Conservation (phyloP, 1,140 invertebrate genomes). For the Hylaeus volcanicus region DNA sequence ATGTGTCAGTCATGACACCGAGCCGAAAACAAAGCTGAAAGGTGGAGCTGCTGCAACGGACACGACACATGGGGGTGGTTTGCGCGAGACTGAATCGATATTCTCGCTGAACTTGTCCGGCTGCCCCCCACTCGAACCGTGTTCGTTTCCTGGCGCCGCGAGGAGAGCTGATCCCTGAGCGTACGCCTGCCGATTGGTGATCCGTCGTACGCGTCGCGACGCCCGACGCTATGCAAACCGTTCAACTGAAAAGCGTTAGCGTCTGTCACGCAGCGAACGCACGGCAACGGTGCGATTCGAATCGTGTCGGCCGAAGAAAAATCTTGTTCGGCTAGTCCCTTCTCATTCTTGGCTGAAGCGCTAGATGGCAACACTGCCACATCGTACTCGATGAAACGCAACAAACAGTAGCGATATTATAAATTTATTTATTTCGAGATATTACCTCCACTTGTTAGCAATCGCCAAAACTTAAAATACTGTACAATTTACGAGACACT, state of each 20-base stretch:
- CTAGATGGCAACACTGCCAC: too few species aligned
- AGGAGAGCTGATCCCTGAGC: constrained; percentile 30
- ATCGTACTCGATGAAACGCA: too few species aligned
- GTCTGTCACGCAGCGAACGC: background rate
- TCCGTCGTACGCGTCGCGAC: constrained; percentile 17
- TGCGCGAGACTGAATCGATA: constrained; percentile 75
- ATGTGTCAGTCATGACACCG: constrained; percentile 49
- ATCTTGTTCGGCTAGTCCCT: too few species aligned
- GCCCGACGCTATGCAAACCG: constrained; percentile 27
- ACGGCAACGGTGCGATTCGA: too few species aligned
- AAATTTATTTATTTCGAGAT: too few species aligned
- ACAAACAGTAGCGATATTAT: too few species aligned
- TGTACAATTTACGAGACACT: too few species aligned
- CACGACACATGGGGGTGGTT: constrained; percentile 68
- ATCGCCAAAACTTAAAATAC: too few species aligned
- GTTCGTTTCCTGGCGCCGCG: constrained; percentile 41
- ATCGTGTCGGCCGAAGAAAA: too few species aligned
- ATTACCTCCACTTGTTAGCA: too few species aligned
- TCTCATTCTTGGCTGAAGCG: too few species aligned
- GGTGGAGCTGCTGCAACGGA: constrained; percentile 51
- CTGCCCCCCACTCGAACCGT: constrained; percentile 58
- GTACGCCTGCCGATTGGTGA: constrained; percentile 43
- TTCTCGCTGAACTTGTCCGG: constrained; percentile 67
- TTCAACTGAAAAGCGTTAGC: background rate
- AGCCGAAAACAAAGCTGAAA: constrained; percentile 44